phyloP scores from a whole-genome alignment of 2,797 vertebrate species.

The Pangasius djambal region DNA sequence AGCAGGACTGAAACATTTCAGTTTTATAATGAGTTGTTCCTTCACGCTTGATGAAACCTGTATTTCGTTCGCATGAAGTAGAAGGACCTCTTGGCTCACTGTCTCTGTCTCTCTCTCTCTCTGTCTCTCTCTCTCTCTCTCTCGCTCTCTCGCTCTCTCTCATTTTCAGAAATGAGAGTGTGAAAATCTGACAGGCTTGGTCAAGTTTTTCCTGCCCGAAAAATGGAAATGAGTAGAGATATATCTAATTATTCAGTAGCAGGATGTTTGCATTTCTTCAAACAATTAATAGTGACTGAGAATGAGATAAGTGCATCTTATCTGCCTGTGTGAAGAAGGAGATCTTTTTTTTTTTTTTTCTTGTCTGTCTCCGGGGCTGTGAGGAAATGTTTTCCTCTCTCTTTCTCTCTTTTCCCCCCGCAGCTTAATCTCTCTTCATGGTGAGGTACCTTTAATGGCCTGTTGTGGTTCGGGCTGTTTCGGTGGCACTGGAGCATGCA shows the following conservation, averaged over 20 bases:
- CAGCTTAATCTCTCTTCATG: conserved; percentile 68
- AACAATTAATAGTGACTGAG: conserved; percentile 57
- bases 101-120: conserved; percentile 34
- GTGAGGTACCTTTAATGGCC: conserved; percentile 65
- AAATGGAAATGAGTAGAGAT: conserved; percentile 66
- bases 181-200: conserved; percentile 74
- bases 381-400: not conserved
- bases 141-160: not conserved
- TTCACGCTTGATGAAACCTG: conserved; percentile 76
- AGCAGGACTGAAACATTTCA: conserved; percentile 70
- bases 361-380: not conserved
- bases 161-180: conserved; percentile 41
- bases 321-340: not conserved
- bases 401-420: conserved; percentile 62
- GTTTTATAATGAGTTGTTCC: conserved; percentile 71
- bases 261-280: conserved; percentile 62
- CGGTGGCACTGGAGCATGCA: conserved; percentile 64
- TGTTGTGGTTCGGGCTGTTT: conserved; percentile 70
- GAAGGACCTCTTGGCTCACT: conserved; percentile 66
- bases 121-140: conserved; percentile 16
- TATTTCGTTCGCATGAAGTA: conserved; percentile 66
- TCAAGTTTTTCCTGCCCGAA: conserved; percentile 66
- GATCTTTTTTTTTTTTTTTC: not conserved
- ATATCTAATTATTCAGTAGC: conserved; percentile 69
- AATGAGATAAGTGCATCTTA: conserved; percentile 41